These are phyloP conservation scores for Zelleria hepariella DNA, from an alignment of 2,888 invertebrate species.

Conservation along the genomic window DNA sequence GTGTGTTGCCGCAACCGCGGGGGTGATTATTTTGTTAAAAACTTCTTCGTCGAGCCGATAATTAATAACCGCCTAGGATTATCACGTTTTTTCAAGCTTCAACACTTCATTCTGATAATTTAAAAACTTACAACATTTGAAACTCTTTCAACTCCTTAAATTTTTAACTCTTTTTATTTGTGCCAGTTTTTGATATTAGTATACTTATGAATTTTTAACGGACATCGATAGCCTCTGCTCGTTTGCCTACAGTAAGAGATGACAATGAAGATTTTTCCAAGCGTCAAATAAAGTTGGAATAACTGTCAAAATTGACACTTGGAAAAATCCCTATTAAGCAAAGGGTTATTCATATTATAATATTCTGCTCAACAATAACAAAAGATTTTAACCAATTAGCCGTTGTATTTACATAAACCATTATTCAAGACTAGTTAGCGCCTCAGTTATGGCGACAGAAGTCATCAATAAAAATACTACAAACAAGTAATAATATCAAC, in stretches of 20 bases:
- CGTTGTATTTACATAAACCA: not conserved
- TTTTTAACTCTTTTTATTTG: no score
- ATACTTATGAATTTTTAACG: no score
- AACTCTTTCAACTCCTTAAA: not conserved
- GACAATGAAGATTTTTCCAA: no score
- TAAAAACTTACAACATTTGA: not conserved
- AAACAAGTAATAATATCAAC: not conserved
- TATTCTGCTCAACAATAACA: no score
- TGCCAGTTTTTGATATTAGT: no score
- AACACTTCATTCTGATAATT: not conserved
- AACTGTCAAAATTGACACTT: no score
- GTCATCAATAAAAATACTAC: not conserved
- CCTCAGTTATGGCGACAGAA: not conserved
- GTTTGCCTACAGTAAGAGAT: no score
- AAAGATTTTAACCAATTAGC: not conserved
- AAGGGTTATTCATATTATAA: no score
- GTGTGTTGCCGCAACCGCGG: slow-evolving; percentile 11
- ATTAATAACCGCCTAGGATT: slow-evolving; percentile 39
- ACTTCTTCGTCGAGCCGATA: slow-evolving; percentile 26
- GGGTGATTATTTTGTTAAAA: slow-evolving; percentile 30
- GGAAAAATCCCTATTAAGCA: no score
- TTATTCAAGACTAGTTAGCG: not conserved
- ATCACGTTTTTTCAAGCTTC: slow-evolving; percentile 26
- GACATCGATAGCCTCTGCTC: no score
- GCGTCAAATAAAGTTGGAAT: no score